A percentile compares a stretch with the other conserved stretches of the same genome.
Evolutionary conservation across 2,888 invertebrate species (phyloP).

Genomic region (Miltochrista miniata): DNA sequence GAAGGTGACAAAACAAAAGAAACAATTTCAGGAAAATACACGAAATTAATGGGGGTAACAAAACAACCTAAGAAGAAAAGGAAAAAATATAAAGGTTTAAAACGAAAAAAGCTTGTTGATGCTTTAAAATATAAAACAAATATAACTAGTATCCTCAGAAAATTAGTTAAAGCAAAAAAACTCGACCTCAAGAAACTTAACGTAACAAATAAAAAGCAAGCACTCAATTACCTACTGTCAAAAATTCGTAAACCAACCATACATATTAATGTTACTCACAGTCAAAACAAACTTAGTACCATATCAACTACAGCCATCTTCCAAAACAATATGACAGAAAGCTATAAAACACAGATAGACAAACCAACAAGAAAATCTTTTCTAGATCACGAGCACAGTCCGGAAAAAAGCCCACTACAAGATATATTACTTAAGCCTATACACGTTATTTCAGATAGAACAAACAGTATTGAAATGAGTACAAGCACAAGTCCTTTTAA

Average conservation of each 20-base stretch:
- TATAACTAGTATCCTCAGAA: neutral
- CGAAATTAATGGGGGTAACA: neutral
- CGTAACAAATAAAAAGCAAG: neutral
- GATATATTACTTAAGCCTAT: neutral
- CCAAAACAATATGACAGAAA: neutral
- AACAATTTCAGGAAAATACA: neutral
- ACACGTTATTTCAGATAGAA: neutral
- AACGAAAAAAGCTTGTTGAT: neutral
- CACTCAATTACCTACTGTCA: neutral
- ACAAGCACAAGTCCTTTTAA: neutral
- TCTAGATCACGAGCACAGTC: no score
- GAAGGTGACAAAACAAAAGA: neutral
- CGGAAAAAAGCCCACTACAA: neutral
- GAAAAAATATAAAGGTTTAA: neutral
- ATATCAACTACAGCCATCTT: neutral
- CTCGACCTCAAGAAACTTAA: neutral
- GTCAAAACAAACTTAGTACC: neutral
- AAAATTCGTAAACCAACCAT: neutral
- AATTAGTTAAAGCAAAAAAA: neutral
- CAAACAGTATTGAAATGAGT: neutral
- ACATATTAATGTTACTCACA: neutral
- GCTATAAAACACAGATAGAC: neutral
- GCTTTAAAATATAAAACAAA: neutral
- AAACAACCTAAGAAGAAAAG: neutral
- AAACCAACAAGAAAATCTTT: constrained; percentile 2